A percentile compares a stretch with the other conserved stretches of the same genome.
Conservation (phyloP, 2,797 vertebrate species). For the Girardinus metallicus region DNA sequence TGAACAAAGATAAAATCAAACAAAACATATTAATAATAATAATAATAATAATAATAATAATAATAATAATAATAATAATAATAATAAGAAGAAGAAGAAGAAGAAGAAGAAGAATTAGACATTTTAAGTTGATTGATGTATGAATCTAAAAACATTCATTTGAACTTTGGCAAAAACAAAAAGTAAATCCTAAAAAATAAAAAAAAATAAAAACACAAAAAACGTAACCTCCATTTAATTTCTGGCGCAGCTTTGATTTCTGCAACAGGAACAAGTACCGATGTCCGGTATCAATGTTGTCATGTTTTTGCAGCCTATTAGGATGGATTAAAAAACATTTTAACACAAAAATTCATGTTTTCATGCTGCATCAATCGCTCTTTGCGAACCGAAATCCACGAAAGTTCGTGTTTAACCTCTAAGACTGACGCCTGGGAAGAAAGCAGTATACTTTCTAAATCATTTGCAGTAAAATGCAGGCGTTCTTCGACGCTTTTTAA, state of each 20-base stretch:
- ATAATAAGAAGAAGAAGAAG: no score
- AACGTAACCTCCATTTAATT: neutral
- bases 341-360: neutral
- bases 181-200: neutral
- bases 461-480: neutral
- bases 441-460: accelerated
- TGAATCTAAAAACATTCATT: neutral
- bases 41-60: conserved; percentile 1
- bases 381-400: neutral
- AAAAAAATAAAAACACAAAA: neutral
- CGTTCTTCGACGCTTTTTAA: neutral
- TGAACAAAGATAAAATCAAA: neutral
- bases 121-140: neutral
- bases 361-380: neutral
- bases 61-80: no score
- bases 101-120: neutral
- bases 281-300: neutral
- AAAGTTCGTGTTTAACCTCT: neutral
- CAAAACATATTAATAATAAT: neutral
- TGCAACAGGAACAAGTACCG: neutral
- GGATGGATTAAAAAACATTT: neutral
- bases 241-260: neutral
- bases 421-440: neutral
- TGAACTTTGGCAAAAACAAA: neutral
- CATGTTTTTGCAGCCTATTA: no score